Conservation (phyloP, 2,113 vertebrate species). For the Equus przewalskii region DNA sequence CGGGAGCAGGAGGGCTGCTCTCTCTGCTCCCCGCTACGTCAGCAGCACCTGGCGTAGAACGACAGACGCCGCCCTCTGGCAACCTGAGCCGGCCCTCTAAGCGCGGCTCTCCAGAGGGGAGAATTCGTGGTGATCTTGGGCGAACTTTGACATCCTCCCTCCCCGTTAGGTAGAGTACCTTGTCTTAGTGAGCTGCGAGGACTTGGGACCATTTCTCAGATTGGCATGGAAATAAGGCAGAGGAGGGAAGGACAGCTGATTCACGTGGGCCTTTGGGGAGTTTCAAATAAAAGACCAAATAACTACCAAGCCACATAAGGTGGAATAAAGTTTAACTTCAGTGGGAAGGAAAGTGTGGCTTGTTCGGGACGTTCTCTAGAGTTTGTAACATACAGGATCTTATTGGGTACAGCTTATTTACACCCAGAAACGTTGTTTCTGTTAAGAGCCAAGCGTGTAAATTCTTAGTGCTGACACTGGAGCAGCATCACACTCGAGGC, state of each 20-base stretch:
- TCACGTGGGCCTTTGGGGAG: background rate
- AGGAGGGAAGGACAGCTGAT: too few species aligned
- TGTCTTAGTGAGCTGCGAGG: fast-evolving
- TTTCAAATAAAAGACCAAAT: background rate
- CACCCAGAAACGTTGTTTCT: background rate
- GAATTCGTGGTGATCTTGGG: background rate
- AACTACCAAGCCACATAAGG: background rate
- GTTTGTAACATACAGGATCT: background rate
- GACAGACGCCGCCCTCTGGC: background rate
- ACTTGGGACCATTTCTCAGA: background rate
- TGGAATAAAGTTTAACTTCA: background rate
- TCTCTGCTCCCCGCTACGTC: background rate
- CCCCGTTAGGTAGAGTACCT: background rate
- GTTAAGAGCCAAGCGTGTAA: background rate
- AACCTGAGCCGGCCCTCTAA: background rate
- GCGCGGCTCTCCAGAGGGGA: background rate
- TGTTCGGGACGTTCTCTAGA: background rate
- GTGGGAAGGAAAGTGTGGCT: background rate
- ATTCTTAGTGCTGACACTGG: fast-evolving
- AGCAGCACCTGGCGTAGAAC: background rate
- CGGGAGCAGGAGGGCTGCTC: background rate
- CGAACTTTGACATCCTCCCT: too few species aligned
- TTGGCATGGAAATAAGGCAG: background rate
- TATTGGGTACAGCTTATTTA: background rate
- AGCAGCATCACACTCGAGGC: fast-evolving